Evolutionary conservation across 2,797 vertebrate genomes (phyloP).

Genomic region (Galago senegalensis): DNA sequence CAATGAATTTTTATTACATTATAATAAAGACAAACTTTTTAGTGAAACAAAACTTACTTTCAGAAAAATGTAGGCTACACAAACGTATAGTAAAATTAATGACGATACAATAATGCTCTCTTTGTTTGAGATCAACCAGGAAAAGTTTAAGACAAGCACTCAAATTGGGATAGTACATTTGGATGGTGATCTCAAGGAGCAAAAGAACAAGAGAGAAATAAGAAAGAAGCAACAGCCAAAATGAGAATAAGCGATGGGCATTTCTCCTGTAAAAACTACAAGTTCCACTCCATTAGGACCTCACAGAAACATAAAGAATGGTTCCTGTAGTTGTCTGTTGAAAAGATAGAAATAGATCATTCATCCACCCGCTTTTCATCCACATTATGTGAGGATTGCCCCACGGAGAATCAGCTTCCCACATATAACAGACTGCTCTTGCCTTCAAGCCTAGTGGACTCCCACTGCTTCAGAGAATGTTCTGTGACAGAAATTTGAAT

Average conservation of each 20-base stretch:
- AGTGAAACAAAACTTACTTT: background rate
- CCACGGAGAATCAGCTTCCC: background rate
- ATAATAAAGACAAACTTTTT: background rate
- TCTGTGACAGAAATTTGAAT: background rate
- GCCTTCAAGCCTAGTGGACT: background rate
- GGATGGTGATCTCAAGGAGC: background rate
- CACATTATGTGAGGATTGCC: background rate
- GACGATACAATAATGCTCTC: background rate
- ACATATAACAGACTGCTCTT: fast-evolving
- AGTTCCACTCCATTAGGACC: background rate
- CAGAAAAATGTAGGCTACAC: background rate
- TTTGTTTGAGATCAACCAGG: background rate
- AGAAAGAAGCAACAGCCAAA: background rate
- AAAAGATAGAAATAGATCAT: background rate
- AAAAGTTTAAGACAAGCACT: background rate
- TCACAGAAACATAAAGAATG: background rate
- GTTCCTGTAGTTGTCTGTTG: background rate
- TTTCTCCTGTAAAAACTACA: background rate
- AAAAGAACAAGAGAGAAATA: background rate
- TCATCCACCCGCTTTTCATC: background rate
- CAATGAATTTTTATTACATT: background rate
- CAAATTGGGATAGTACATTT: background rate
- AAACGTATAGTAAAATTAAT: background rate
- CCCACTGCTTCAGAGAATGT: background rate
- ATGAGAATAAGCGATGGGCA: background rate